Evolutionary conservation across 2,888 invertebrate genomes (phyloP).

Genomic region (Leucania comma): DNA sequence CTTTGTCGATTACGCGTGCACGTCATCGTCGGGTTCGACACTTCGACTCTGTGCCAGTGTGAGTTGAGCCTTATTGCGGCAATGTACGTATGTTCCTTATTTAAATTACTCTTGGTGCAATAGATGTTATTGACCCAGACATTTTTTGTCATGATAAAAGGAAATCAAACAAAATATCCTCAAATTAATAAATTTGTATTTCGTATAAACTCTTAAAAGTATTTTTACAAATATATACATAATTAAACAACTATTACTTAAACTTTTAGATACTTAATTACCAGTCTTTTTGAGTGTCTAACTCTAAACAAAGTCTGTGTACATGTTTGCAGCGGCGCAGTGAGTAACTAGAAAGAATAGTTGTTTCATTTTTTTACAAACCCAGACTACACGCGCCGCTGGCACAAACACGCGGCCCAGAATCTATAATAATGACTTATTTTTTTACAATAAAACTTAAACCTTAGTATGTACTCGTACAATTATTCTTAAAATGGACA

Average conservation of each 20-base stretch:
- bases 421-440: slow-evolving; percentile 49
- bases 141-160: not conserved
- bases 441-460: slow-evolving; percentile 41
- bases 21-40: too few species aligned
- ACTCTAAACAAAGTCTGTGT: slow-evolving; percentile 53
- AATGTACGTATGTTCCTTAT: not conserved
- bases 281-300: slow-evolving; percentile 67
- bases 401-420: slow-evolving; percentile 19
- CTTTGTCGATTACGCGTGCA: too few species aligned
- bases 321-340: slow-evolving; percentile 9
- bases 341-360: not conserved
- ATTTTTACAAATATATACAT: slow-evolving; percentile 62
- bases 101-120: not conserved
- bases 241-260: slow-evolving; percentile 49
- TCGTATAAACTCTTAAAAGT: slow-evolving; percentile 61
- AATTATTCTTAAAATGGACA: slow-evolving; percentile 84
- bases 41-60: too few species aligned
- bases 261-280: slow-evolving; percentile 58
- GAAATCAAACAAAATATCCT: slow-evolving; percentile 30
- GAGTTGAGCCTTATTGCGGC: not conserved
- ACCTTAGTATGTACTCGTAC: slow-evolving; percentile 4
- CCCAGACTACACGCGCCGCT: not conserved
- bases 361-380: slow-evolving; percentile 12
- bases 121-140: not conserved
- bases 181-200: slow-evolving; percentile 57